Evolutionary conservation across 1,140 invertebrate genomes (phyloP), one percentile per base, ranked within the genome.

Genomic region (Anoplophora glabripennis): DNA sequence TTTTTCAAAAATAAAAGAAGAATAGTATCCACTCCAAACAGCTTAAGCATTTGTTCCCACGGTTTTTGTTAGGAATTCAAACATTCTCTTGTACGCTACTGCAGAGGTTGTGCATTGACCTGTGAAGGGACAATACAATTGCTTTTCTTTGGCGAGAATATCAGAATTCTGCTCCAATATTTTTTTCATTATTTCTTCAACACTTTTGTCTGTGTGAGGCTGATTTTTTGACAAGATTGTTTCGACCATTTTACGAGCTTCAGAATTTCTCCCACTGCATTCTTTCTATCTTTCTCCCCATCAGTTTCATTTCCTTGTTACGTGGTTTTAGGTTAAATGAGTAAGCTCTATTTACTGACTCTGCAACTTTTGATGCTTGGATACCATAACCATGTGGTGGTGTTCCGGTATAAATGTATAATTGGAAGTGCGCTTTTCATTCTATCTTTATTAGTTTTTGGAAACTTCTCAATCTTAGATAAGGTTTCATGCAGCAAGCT

Each of bases 321-420:
- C 14, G 3, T 45, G 3, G 1, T n/a, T 47, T 47, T 47, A 28
- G 17, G 10, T 47, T 41, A 15, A 40, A 53, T 1, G 14, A 15
- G 18, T 53, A 53, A 8, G 35, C 36, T 17, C 52, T 12, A 3
- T 10, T 17, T 4, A 53, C 15, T 18, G 36, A 17, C 17, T 53
- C 52, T 41, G 52, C 52, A 17, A 53, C 52, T 41, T 53, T 53
- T 18, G 52, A 37, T 9, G 52, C 37, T 53, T 41, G 52, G 21
- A 37, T 53, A 3, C 37, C 52, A 21, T 53, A 53, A 7, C 52
- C 52, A 53, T 53, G 52, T 41, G 52, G 52, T n/a, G 52, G 52
- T 5, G 37, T 41, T 37, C 37, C 37, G 12, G 36, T 53, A 10
- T 53, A 53, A 4, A 53, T 7, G 12, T 53, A 53, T 41, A 28